A percentile compares a stretch with the other conserved stretches of the same genome.
Evolutionary conservation across 2,797 vertebrate species (phyloP).

Genomic region (Pristis pectinata): DNA sequence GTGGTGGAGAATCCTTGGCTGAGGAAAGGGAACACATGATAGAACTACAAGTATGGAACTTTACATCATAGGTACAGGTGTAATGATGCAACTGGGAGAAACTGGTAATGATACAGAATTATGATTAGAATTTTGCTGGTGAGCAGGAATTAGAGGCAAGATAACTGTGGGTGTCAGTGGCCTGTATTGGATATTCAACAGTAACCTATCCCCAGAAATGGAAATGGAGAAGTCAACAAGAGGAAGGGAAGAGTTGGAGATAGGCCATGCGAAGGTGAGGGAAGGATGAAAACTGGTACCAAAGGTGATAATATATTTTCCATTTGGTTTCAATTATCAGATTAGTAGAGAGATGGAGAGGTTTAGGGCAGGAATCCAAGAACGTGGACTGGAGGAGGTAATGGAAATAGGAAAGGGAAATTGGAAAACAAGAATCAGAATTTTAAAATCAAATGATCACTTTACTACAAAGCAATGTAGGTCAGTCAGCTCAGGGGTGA

Average conservation of each 20-base stretch:
- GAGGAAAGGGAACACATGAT: too few species aligned
- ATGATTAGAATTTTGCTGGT: background rate
- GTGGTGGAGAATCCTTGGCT: too few species aligned
- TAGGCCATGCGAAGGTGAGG: background rate
- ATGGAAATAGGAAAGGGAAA: background rate
- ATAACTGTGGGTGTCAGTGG: background rate
- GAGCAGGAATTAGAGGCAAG: background rate
- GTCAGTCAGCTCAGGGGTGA: background rate
- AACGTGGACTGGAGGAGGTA: background rate
- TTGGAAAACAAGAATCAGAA: background rate
- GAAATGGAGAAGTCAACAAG: background rate
- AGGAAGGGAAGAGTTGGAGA: background rate
- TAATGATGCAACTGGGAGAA: too few species aligned
- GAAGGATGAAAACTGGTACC: background rate
- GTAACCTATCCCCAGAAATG: background rate
- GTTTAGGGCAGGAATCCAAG: background rate
- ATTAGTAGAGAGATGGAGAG: background rate
- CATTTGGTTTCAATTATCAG: background rate
- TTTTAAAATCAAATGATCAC: background rate
- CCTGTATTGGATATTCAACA: background rate
- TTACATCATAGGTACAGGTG: too few species aligned
- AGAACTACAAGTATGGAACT: too few species aligned
- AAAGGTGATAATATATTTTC: background rate
- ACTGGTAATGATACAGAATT: too few species aligned
- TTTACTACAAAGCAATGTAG: background rate